These are phyloP conservation scores for Caenorhabditis inopinata DNA, from an alignment of 1,140 invertebrate species.

Conservation along the genomic window DNA sequence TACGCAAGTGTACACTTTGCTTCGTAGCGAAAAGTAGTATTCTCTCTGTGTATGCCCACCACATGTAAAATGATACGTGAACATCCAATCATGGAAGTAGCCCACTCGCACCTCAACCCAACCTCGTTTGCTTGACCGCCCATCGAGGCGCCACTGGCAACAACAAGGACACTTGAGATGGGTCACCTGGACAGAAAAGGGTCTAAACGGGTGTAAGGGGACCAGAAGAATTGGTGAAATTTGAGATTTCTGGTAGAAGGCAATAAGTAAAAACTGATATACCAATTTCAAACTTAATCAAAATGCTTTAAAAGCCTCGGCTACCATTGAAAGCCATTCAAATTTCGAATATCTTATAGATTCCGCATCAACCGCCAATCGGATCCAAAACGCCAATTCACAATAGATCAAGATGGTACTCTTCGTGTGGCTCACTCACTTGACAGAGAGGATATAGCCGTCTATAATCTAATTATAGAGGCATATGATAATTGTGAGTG, in stretches of 20 bases:
- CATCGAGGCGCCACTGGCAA: not conserved
- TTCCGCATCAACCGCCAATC: conserved; percentile 65
- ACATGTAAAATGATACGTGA: conserved; percentile 1
- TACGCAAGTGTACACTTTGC: conserved; percentile 29
- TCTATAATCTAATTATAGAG: conserved; percentile 61
- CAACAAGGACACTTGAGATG: not conserved
- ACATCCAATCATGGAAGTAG: conserved; percentile 17
- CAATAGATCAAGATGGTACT: conserved; percentile 65
- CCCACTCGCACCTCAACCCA: not conserved
- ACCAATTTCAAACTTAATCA: no score
- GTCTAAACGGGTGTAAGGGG: no score
- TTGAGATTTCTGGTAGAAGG: no score
- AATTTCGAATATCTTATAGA: conserved; percentile 43
- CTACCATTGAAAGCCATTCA: not conserved
- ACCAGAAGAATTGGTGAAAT: no score
- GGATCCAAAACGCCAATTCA: conserved; percentile 66
- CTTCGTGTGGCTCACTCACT: conserved; percentile 57
- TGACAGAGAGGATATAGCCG: conserved; percentile 62
- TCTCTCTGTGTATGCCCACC: no score
- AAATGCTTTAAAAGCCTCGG: no score
- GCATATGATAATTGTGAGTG: conserved; percentile 58
- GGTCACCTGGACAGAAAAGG: no score
- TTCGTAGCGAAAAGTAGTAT: no score
- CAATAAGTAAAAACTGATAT: no score
- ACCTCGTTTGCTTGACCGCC: not conserved